Base-by-base conservation (phyloP, 1,140 invertebrate species). In the Plectrocnemia conspersa region DNA sequence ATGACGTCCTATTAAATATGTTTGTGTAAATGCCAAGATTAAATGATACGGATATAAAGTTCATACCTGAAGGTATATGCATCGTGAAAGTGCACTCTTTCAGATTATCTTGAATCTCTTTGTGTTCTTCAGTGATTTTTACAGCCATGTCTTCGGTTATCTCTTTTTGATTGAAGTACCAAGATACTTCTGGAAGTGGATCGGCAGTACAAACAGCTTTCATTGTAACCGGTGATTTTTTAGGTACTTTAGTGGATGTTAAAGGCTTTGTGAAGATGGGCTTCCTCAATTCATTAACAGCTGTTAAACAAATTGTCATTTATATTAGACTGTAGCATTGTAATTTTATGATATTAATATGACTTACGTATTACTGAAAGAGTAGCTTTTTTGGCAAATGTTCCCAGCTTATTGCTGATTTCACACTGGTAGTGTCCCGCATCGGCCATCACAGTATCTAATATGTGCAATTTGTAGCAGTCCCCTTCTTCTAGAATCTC, bases 201-300 rank as follows among this genome's bases (percentile, higher is more conserved):
- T 93, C 88, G 15, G 86, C 92, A 33, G 85, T 83, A 47, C 94
- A 82, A 18, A 87, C 78, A 13, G 86, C 83, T 23, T 79, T 80
- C 55, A 95, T 81, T n/a, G 79, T 80, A 1, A 85, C 84, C 1
- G 81, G 75, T 46, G 83, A 79, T 42, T 84, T 82, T 63, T 88
- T 85, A 59, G 80, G 80, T 27, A 83, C 82, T 45, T 81, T 83
- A 62, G 80, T 76, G 49, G 84, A 83, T 56, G 79, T 72, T 4
- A 93, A 69, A 0, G 82, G 82, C 24, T 78, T 75, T 23, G 78
- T 78, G 63, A 93, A 79, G 63, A 85, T 85, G 0, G 91, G 91
- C 58, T 83, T 83, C 29, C 88, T 78, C 21, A 88, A 78, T 22
- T 90, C 86, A 35, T 80, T 79, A 40, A 85, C 82, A 21, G 84